Conservation (phyloP, 1,140 invertebrate species). For the Ceratoteleas bidentatus region DNA sequence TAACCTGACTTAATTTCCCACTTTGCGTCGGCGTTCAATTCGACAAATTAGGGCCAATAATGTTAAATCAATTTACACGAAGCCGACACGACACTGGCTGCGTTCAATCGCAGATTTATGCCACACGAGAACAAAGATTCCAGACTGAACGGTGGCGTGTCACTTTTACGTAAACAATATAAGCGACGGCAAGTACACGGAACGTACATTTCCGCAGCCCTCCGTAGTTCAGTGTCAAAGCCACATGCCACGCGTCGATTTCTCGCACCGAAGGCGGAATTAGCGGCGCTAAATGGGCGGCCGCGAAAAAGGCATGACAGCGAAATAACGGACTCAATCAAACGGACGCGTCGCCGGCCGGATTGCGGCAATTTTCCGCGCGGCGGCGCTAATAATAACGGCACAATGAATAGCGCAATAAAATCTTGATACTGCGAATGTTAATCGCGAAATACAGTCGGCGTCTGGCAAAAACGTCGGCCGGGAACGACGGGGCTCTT, state of each 20-base stretch:
- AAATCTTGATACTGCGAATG: slow-evolving; percentile 39
- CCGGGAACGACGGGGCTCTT: slow-evolving; percentile 16
- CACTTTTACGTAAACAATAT: slow-evolving; percentile 57
- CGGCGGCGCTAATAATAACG: slow-evolving; percentile 38
- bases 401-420: slow-evolving; percentile 35
- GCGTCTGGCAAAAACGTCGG: slow-evolving; percentile 18
- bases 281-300: background rate
- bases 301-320: no score
- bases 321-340: no score
- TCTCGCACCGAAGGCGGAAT: background rate
- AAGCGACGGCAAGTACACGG: slow-evolving; percentile 30
- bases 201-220: slow-evolving; percentile 38
- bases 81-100: slow-evolving; percentile 41
- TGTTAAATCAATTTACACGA: slow-evolving; percentile 43
- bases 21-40: slow-evolving; percentile 12
- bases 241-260: slow-evolving; percentile 29
- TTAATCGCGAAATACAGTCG: slow-evolving; percentile 45
- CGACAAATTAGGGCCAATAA: slow-evolving; percentile 34
- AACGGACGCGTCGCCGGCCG: slow-evolving; percentile 5
- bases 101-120: slow-evolving; percentile 40
- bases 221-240: slow-evolving; percentile 34
- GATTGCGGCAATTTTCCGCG: slow-evolving; percentile 20
- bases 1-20: slow-evolving; percentile 25
- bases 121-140: slow-evolving; percentile 49
- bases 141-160: slow-evolving; percentile 31